These are phyloP conservation scores for Drosophila repletoides DNA, from an alignment of 1,140 invertebrate genomes.

Conservation along the genomic window DNA sequence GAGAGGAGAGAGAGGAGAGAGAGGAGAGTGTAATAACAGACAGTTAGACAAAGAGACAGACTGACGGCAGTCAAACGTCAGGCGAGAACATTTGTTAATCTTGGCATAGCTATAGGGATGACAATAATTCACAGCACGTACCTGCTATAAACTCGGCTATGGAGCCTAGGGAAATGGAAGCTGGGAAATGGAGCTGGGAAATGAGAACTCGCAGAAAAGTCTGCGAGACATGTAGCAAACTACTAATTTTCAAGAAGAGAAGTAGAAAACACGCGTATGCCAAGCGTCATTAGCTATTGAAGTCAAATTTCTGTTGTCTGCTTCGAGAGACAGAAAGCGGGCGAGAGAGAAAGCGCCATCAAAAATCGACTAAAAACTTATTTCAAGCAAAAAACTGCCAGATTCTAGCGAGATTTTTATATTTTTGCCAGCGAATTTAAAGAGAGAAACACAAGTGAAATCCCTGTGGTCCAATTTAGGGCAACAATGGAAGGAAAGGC, in stretches of 20 bases:
- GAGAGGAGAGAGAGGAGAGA: background rate
- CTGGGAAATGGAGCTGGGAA: background rate
- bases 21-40: no score
- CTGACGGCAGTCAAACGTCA: constrained; percentile 58
- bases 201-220: background rate
- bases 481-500: no score
- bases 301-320: constrained; percentile 17
- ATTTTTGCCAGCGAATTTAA: no score
- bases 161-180: background rate
- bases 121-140: constrained; percentile 78
- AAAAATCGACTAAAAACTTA: no score
- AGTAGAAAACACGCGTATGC: background rate
- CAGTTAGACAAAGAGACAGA: constrained; percentile 29
- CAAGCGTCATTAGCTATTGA: background rate
- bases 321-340: no score
- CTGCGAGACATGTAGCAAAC: constrained; percentile 8
- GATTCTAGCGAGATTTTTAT: no score
- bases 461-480: no score
- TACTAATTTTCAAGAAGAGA: constrained; percentile 24
- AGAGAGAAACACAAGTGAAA: no score
- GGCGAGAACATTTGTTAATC: constrained; percentile 75
- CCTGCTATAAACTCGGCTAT: constrained; percentile 66
- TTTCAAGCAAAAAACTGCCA: no score
- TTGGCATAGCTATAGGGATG: constrained; percentile 54
- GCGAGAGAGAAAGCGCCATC: no score